Conservation (phyloP, 2,888 invertebrate genomes). For the Apodemia mormo region DNA sequence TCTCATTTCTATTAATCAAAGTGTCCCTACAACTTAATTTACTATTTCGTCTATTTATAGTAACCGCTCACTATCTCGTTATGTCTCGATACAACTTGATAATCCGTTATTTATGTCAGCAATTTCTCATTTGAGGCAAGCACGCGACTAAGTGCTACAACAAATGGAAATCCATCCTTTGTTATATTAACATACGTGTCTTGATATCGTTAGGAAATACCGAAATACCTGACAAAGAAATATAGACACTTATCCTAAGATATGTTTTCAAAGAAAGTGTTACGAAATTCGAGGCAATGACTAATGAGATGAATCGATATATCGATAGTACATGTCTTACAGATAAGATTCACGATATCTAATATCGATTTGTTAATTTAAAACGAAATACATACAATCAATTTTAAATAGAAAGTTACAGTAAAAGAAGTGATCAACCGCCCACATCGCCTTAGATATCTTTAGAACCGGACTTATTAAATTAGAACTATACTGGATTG, state of each 20-base stretch:
- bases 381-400: slow-evolving; percentile 43
- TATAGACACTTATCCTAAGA: slow-evolving; percentile 67
- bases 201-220: slow-evolving; percentile 76
- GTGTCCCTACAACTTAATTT: slow-evolving; percentile 37
- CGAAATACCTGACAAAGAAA: slow-evolving; percentile 66
- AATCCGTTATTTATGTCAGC: slow-evolving; percentile 77
- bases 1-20: slow-evolving; percentile 13
- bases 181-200: slow-evolving; percentile 72
- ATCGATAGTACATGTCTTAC: slow-evolving; percentile 46
- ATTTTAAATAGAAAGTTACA: slow-evolving; percentile 43
- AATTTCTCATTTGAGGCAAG: slow-evolving; percentile 66
- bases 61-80: slow-evolving; percentile 69
- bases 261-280: slow-evolving; percentile 68
- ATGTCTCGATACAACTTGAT: slow-evolving; percentile 71
- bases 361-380: slow-evolving; percentile 40
- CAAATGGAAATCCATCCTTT: slow-evolving; percentile 65
- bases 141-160: slow-evolving; percentile 66
- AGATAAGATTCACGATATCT: slow-evolving; percentile 33
- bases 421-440: slow-evolving; percentile 49
- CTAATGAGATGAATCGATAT: slow-evolving; percentile 51
- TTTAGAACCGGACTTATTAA: slow-evolving; percentile 60
- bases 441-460: slow-evolving; percentile 57
- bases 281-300: slow-evolving; percentile 50
- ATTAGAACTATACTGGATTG: slow-evolving; percentile 58
- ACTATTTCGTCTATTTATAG: slow-evolving; percentile 72